Percentiles rank a stretch among this genome's conserved stretches.
Conservation (phyloP, 92 coral and sea anemone species). For the Ricordea florida region DNA sequence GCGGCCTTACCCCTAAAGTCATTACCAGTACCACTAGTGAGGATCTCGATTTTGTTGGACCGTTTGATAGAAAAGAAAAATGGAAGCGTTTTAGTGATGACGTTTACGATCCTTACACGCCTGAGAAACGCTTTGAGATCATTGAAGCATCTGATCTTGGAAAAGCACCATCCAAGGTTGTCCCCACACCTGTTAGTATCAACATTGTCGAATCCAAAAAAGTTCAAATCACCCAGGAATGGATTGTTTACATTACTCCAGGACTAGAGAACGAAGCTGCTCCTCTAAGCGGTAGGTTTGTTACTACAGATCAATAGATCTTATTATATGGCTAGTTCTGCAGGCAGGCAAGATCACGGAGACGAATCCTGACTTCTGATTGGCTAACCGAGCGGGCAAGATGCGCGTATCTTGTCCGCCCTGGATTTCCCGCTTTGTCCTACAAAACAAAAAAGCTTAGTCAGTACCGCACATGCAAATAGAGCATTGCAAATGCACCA, state of each 20-base stretch:
- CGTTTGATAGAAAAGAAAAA: constrained; percentile 71
- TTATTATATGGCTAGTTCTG: not conserved
- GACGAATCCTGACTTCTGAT: too few species aligned
- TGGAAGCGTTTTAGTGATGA: constrained; percentile 74
- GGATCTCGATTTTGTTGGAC: constrained; percentile 64
- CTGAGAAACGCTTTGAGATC: constrained; percentile 45
- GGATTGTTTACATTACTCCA: constrained; percentile 55
- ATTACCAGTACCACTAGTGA: constrained; percentile 63
- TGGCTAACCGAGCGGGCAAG: too few species aligned
- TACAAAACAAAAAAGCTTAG: too few species aligned
- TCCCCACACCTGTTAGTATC: constrained; percentile 85
- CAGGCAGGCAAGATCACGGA: not conserved
- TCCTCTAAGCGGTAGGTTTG: constrained; percentile 49
- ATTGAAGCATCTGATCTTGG: constrained; percentile 8
- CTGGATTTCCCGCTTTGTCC: too few species aligned
- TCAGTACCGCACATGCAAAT: too few species aligned
- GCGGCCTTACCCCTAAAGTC: constrained; percentile 44
- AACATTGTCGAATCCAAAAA: constrained; percentile 36
- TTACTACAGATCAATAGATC: not conserved
- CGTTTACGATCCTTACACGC: constrained; percentile 70
- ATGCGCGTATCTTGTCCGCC: too few species aligned
- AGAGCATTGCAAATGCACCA: too few species aligned
- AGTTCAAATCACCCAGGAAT: constrained; percentile 66
- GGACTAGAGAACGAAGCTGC: constrained; percentile 61
- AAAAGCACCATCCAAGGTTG: constrained; percentile 50